Base-by-base conservation (phyloP, 2,888 invertebrate genomes). In the Cynaeus angustus region DNA sequence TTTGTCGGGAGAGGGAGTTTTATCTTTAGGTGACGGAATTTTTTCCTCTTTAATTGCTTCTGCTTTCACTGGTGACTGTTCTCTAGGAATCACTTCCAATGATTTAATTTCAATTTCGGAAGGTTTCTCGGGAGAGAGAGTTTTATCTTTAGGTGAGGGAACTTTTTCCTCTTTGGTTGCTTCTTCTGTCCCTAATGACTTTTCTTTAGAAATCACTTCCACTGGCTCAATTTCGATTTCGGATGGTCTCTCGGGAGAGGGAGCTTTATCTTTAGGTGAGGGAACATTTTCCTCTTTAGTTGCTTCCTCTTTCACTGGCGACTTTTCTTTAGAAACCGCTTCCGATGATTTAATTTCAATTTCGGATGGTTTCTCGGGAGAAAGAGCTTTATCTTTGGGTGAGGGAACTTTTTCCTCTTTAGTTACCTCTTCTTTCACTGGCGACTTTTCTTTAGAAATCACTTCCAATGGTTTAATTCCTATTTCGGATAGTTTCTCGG, bases 11-110 rank as follows among this genome's bases (percentile, higher is more conserved):
- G 28, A n/a, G 8, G 52, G 61, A 46, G 45, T 43, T 46, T 46
- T 45, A n/a, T 13, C 28, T 21, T 30, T 45, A 6, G 45, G 61
- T 7, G 48, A 16, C 3, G 16, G 16, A 37, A 37, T 16, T 16
- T 14, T 38, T 53, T 73, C 68, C 41, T 78, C 79, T 37, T 79
- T 78, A 26, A 12, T 33, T n/a, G 16, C 30, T 56, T 52, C n/a
- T 8, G 16, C 12, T 3, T 62, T 64, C 0, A 33, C 5, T 16
- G 33, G 33, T 7, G 50, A 50, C 41, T 64, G 16, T 6, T 28
- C 50, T 5, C 13, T 30, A 1, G 10, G 4, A 21, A 14, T 56
- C 26, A 50, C 28, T 8, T 48, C 55, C 46, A 13, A 12, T 8
- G 41, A 45, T 58, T 56, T 73, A 13, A 68, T 62, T 26, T 38